phyloP scores from a whole-genome alignment of 2,888 invertebrate species.

The Heliconius cydno region DNA sequence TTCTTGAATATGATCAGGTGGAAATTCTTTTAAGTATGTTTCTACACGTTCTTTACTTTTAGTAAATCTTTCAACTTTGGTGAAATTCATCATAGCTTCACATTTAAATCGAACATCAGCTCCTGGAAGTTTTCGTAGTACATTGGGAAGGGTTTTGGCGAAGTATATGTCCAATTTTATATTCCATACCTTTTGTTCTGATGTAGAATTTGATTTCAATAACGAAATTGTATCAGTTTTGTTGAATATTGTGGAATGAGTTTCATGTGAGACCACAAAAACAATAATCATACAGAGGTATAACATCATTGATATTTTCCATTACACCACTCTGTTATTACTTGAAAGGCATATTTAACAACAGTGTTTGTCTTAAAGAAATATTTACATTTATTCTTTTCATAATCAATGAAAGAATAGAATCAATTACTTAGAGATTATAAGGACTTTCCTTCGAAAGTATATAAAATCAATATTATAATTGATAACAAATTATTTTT shows the following conservation, averaged over 20 bases:
- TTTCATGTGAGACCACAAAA: slow-evolving; percentile 68
- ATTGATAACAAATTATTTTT: background rate
- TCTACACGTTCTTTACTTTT: slow-evolving; percentile 72
- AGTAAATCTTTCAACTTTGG: slow-evolving; percentile 70
- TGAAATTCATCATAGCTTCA: slow-evolving; percentile 76
- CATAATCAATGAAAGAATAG: background rate
- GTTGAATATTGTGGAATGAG: slow-evolving; percentile 58
- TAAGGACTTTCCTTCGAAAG: background rate
- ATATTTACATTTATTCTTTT: background rate
- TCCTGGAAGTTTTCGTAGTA: slow-evolving; percentile 61
- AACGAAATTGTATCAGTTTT: slow-evolving; percentile 62
- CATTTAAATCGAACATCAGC: slow-evolving; percentile 72
- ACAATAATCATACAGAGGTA: slow-evolving; percentile 71
- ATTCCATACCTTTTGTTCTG: slow-evolving; percentile 74
- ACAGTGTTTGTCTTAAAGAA: background rate
- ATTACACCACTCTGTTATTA: slow-evolving; percentile 58
- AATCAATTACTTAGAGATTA: background rate
- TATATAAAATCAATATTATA: slow-evolving; percentile 10
- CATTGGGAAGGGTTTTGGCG: slow-evolving; percentile 67
- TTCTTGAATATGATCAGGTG: slow-evolving; percentile 73
- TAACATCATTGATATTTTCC: slow-evolving; percentile 77
- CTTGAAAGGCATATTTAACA: background rate
- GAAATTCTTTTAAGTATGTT: slow-evolving; percentile 67
- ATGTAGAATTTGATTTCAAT: slow-evolving; percentile 64
- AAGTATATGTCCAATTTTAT: slow-evolving; percentile 77